phyloP scores from a whole-genome alignment of 2,888 invertebrate species.

The Uloborus plumipes region DNA sequence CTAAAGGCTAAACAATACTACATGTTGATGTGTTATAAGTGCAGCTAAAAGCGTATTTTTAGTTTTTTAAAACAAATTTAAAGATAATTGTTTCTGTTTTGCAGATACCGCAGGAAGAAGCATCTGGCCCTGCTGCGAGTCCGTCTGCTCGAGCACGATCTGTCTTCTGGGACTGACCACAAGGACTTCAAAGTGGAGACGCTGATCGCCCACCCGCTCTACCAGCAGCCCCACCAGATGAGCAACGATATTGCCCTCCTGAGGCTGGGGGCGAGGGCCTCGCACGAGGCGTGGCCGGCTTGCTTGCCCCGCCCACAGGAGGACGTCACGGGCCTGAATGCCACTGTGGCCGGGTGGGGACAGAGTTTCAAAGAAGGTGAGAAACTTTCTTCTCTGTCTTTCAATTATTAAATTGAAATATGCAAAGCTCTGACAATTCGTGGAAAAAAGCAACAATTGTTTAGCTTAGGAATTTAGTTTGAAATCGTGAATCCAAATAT shows the following conservation, averaged over 20 bases:
- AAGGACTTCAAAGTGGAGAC: constrained; percentile 73
- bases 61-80: too few relatives aligned
- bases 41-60: too few relatives aligned
- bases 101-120: constrained; percentile 39
- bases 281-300: constrained; percentile 80
- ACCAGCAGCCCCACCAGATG: constrained; percentile 52
- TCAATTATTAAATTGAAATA: too few relatives aligned
- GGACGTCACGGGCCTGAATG: constrained; percentile 75
- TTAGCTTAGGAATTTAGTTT: background rate
- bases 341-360: constrained; percentile 88
- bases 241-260: constrained; percentile 80
- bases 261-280: constrained; percentile 81
- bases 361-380: constrained; percentile 74
- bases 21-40: too few relatives aligned
- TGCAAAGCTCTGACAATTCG: too few relatives aligned
- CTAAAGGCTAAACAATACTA: too few relatives aligned
- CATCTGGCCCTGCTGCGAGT: constrained; percentile 37
- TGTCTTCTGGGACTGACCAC: background rate
- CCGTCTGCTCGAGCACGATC: constrained; percentile 43
- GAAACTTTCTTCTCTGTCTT: too few relatives aligned
- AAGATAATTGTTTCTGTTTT: too few relatives aligned
- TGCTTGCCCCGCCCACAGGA: constrained; percentile 77
- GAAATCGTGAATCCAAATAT: background rate
- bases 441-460: too few relatives aligned
- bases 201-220: constrained; percentile 78